These are phyloP conservation scores for Rhabdomys dilectus DNA, from an alignment of 2,113 vertebrate species.

Conservation along the genomic window DNA sequence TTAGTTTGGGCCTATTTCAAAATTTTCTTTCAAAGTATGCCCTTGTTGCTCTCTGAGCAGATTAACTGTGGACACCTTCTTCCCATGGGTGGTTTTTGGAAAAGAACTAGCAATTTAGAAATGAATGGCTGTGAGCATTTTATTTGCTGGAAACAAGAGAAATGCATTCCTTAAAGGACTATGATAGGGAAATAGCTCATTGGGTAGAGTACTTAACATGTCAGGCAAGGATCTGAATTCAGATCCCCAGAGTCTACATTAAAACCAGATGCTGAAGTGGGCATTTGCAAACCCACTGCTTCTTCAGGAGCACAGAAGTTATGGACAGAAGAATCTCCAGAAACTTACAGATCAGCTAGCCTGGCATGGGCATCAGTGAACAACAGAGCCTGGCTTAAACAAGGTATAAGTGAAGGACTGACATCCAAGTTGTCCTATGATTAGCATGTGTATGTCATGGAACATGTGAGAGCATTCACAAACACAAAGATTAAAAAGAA, in stretches of 20 bases:
- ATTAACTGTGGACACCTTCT: neutral
- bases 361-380: neutral
- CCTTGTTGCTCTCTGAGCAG: neutral
- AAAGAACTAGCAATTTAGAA: neutral
- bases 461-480: neutral
- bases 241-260: neutral
- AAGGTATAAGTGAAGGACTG: neutral
- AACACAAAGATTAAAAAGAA: neutral
- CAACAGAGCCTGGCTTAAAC: neutral
- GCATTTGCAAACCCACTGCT: neutral
- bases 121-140: neutral
- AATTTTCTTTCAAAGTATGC: too few relatives aligned
- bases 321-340: too few relatives aligned
- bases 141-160: neutral
- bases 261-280: neutral
- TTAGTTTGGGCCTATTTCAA: too few relatives aligned
- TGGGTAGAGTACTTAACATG: neutral
- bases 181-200: neutral
- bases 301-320: constrained; percentile 16
- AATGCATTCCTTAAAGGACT: neutral
- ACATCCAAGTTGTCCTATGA: neutral
- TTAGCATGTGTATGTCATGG: too few relatives aligned
- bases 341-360: neutral
- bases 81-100: neutral
- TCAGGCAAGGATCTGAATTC: neutral